A percentile compares a stretch with the other conserved stretches of the same genome.
These are phyloP conservation scores for Hypothenemus hampei DNA, from an alignment of 1,140 invertebrate species.

Conservation along the genomic window DNA sequence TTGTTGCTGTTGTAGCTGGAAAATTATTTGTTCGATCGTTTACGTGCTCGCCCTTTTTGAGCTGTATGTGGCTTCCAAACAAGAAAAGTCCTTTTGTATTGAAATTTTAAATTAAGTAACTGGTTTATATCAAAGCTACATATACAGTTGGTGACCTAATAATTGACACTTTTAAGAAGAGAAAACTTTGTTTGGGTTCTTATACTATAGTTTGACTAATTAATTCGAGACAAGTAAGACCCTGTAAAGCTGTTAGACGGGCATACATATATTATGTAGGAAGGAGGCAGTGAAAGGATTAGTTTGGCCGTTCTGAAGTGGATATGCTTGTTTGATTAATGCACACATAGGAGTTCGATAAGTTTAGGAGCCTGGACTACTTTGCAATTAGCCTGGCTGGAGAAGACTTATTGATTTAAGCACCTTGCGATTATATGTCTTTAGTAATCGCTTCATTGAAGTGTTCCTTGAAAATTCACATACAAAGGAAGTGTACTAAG, in stretches of 20 bases:
- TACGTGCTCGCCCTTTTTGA: no score
- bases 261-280: constrained; percentile 28
- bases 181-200: constrained; percentile 13
- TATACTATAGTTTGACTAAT: constrained; percentile 27
- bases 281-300: constrained; percentile 37
- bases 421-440: no score
- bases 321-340: constrained; percentile 45
- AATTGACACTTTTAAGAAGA: no score
- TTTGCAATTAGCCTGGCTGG: constrained; percentile 22
- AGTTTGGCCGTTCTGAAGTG: constrained; percentile 40
- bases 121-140: no score
- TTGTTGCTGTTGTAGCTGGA: no score
- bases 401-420: constrained; percentile 20
- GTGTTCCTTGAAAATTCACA: no score
- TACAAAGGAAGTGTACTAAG: no score
- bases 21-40: constrained; percentile 30
- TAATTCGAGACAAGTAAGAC: constrained; percentile 26
- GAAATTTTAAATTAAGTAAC: no score
- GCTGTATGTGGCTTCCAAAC: constrained; percentile 14
- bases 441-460: no score
- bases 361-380: constrained; percentile 35
- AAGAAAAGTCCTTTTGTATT: no score
- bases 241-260: constrained; percentile 25
- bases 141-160: no score
- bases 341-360: constrained; percentile 44